These are phyloP conservation scores for Coenonympha arcania DNA, from an alignment of 2,888 invertebrate species.

Conservation along the genomic window DNA sequence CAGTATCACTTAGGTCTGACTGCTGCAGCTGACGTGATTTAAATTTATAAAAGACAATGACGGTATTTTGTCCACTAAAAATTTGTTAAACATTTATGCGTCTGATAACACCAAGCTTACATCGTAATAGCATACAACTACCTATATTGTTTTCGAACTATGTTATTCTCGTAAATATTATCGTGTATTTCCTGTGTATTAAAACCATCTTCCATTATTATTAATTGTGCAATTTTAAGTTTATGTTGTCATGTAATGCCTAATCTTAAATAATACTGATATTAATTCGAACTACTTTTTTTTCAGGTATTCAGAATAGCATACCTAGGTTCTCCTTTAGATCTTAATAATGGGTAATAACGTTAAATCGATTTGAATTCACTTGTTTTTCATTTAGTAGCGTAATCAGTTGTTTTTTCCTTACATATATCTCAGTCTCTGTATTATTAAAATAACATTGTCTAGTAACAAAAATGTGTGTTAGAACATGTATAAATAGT, in stretches of 20 bases:
- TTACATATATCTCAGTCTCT: constrained; percentile 48
- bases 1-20: too few species aligned
- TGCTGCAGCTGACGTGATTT: too few species aligned
- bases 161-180: not conserved
- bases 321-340: constrained; percentile 36
- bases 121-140: not conserved
- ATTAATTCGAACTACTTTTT: constrained; percentile 36
- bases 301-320: constrained; percentile 48
- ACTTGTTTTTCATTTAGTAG: constrained; percentile 44
- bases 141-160: not conserved
- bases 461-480: constrained; percentile 53
- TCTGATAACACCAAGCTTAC: constrained; percentile 6
- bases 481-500: constrained; percentile 43
- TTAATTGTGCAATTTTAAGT: not conserved
- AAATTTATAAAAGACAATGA: too few species aligned
- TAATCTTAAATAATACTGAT: constrained; percentile 6
- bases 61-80: constrained; percentile 4
- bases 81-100: constrained; percentile 15
- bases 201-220: not conserved
- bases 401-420: constrained; percentile 44
- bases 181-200: not conserved
- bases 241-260: not conserved
- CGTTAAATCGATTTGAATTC: constrained; percentile 37
- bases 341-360: constrained; percentile 50
- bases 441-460: constrained; percentile 39